Evolutionary conservation across 2,888 invertebrate species (phyloP), one percentile per base, ranked within the genome.

Genomic region (Agrotis segetum): DNA sequence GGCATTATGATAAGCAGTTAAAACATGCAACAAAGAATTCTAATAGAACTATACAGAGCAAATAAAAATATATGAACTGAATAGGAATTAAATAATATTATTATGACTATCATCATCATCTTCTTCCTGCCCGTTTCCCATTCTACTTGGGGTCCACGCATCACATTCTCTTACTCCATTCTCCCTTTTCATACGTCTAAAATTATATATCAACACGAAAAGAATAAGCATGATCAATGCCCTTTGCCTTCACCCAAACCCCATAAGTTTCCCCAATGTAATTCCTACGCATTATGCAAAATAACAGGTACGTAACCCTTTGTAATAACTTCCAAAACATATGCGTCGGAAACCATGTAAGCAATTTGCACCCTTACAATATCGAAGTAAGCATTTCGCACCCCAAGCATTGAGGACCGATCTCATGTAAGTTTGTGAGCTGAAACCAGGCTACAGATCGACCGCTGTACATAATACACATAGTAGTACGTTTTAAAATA

Each of bases 211-310:
- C 21, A 73, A 24, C 34, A 44, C 13, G 11, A n/a, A 61, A 11
- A 40, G 9, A 40, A 17, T 71, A 47, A 0, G 40, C 21, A 49
- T 74, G 47, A 74, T 67, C 24, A 53, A 40, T 66, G 24, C 1
- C 29, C 24, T 19, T 34, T 34, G 46, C 70, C 46, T 34, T 19
- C n/a, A 34, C 16, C 58, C 46, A 66, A 40, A 47, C 53, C 24
- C 46, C 47, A 47, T 47, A 47, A 47, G 50, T 46, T 59, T n/a
- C 44, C 17, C 47, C n/a, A 14, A 19, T 44, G 53, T 74, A 74
- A 73, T 74, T 73, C 47, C 59, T 21, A 21, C 47, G 67, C 40
- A 74, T 74, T 74, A 73, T 74, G 67, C 59, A 67, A 74, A 67
- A 59, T 44, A 74, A 44, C 44, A 73, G 47, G 59, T 67, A 70